Base-by-base conservation (phyloP, 2,797 vertebrate species). In the Nannoperca australis region DNA sequence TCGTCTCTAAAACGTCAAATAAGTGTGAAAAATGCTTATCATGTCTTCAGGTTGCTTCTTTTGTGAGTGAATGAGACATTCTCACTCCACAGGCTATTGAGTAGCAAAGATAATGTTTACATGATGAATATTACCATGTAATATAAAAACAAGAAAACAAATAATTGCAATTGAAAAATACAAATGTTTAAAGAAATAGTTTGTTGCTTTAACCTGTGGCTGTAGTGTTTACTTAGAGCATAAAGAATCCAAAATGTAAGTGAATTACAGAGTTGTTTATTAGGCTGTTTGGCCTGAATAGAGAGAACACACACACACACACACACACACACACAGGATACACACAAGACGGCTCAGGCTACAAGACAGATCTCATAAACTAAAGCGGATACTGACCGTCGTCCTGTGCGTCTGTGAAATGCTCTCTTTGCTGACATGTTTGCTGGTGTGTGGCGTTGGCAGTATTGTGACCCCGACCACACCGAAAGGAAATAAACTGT, bases 401-500 rank as follows among this genome's bases (percentile, higher is more conserved):
- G 59, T 62, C 27, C 18, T 68, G 4, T 49, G 59, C 18, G 27
- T 54, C 49, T 11, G 4, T 67, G 27, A 78, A 77, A 84, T 13
- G 44, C 18, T 66, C n/a, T 63, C n/a, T 66, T 62, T 78, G 34
- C 18, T 58, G 55, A 47, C 45, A 53, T 32, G 42, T 47, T 9
- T 42, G 30, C 51, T 13, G 38, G 64, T 76, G 34, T 78, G 60
- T 70, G 27, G 40, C 40, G 36, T 70, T 86, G 78, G 69, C 75
- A 60, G 71, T 65, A 30, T 36, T 54, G 17, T 50, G 50, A 50
- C 47, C 75, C 17, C n/a, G 62, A 62, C 75, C 71, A 45, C 68
- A 40, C 27, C 17, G 12, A 62, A 82, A 74, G 76, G 82, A 88
- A 86, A 82, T 60, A 76, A 70, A 81, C 73, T 65, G 76, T 81